phyloP scores from a whole-genome alignment of 37 sponge, comb jelly and placozoan species.

The Haliclona indistincta region DNA sequence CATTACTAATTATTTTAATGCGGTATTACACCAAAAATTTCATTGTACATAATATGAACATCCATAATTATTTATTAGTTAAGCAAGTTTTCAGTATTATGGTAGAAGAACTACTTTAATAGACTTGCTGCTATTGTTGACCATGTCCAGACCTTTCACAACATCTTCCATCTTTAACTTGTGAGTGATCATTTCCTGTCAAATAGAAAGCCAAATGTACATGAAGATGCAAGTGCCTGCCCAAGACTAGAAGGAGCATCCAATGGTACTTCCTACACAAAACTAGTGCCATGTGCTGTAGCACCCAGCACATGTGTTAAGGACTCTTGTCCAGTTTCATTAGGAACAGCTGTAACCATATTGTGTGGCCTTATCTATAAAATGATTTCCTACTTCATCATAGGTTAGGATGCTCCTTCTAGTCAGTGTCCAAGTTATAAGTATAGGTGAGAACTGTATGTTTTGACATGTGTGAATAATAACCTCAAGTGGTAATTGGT shows the following conservation, averaged over 20 bases:
- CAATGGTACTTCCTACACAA: no score
- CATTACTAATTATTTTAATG: no score
- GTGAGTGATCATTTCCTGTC: slow-evolving; percentile 74
- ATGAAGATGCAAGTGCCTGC: not conserved
- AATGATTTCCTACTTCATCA: not conserved
- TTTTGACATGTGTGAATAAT: not conserved
- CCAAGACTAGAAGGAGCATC: no score
- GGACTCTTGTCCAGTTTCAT: no score
- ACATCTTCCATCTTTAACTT: slow-evolving; percentile 47
- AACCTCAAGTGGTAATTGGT: slow-evolving; percentile 66
- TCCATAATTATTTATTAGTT: no score
- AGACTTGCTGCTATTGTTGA: slow-evolving; percentile 68
- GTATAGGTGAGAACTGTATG: not conserved
- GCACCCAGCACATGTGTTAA: no score
- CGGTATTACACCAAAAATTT: no score
- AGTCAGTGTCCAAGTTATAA: not conserved
- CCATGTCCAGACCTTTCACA: slow-evolving; percentile 64
- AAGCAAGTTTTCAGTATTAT: no score
- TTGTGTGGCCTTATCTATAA: no score
- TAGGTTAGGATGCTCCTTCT: not conserved
- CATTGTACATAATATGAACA: no score
- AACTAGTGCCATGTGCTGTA: no score
- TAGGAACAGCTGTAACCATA: no score
- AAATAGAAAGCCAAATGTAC: not conserved
- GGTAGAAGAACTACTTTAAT: slow-evolving; percentile 75